Conservation (phyloP, 1,140 invertebrate genomes). For the Batillaria attramentaria region DNA sequence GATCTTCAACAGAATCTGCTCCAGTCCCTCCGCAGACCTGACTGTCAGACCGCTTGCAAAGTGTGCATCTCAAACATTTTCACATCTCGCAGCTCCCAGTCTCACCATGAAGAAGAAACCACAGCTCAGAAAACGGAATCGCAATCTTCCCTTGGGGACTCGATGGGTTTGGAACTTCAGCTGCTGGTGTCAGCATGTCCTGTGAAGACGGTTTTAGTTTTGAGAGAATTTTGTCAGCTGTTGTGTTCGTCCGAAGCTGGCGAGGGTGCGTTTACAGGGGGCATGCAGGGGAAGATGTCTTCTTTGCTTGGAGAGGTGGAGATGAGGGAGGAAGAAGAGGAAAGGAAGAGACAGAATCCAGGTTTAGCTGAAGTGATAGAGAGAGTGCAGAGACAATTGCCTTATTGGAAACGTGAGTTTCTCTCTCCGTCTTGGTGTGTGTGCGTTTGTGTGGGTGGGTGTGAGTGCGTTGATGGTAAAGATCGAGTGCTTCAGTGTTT, state of each 20-base stretch:
- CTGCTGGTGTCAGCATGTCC: not conserved
- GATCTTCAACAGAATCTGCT: not conserved
- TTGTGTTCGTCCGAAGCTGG: not conserved
- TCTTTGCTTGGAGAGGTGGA: not conserved
- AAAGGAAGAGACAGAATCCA: slow-evolving; percentile 8
- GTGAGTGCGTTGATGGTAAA: not conserved
- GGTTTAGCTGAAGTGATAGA: slow-evolving; percentile 19
- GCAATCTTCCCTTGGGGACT: not conserved
- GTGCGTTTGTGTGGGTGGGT: not conserved
- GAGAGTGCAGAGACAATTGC: slow-evolving; percentile 14
- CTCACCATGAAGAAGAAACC: too few relatives aligned
- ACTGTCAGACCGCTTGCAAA: not conserved
- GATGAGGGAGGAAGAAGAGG: slow-evolving; percentile 10
- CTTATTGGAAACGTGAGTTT: slow-evolving; percentile 18
- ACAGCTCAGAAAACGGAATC: too few relatives aligned
- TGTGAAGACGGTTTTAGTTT: not conserved
- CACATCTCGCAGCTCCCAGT: too few relatives aligned
- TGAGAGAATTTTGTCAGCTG: not conserved
- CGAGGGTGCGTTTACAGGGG: not conserved
- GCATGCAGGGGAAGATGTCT: not conserved
- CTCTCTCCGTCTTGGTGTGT: not conserved
- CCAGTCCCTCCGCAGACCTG: not conserved
- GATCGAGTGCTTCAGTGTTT: not conserved
- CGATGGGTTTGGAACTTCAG: not conserved
- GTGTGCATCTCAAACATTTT: too few relatives aligned